Evolutionary conservation across 2,113 vertebrate genomes (phyloP).

Genomic region (Capricornis sumatraensis): DNA sequence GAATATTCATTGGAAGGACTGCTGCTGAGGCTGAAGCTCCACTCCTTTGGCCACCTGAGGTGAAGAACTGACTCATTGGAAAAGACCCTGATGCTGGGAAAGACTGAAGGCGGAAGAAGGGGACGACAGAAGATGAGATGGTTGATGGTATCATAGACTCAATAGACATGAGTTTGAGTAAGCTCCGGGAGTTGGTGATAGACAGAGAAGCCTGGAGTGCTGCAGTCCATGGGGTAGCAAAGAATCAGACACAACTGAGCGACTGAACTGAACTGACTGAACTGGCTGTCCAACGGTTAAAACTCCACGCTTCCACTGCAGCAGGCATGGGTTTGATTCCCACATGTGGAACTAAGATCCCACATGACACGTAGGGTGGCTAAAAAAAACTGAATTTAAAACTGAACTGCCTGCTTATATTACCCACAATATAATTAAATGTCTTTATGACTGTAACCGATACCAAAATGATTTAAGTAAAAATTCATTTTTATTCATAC

Average conservation of each 20-base stretch:
- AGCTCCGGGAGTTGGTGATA: not conserved
- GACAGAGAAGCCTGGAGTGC: not conserved
- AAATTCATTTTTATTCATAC: not conserved
- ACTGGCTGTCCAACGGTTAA: not conserved
- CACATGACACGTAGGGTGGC: not conserved
- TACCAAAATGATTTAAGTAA: not conserved
- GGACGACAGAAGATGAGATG: not conserved
- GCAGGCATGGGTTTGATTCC: not conserved
- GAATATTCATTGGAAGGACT: not conserved
- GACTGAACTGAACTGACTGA: not conserved
- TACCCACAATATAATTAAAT: not conserved
- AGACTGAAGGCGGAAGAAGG: not conserved
- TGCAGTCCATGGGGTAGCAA: not conserved
- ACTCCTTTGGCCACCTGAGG: not conserved
- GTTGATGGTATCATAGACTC: not conserved
- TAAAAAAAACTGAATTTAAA: constrained; percentile 16
- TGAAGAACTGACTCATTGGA: not conserved
- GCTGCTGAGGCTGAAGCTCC: not conserved
- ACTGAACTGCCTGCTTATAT: not conserved
- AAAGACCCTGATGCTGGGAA: not conserved
- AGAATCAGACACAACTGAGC: not conserved
- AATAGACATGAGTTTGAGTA: not conserved
- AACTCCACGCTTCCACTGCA: not conserved
- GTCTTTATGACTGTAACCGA: not conserved
- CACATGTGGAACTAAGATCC: not conserved